A percentile compares a stretch with the other conserved stretches of the same genome.
phyloP scores from a whole-genome alignment of 2,113 vertebrate species.

The Strix aluco region DNA sequence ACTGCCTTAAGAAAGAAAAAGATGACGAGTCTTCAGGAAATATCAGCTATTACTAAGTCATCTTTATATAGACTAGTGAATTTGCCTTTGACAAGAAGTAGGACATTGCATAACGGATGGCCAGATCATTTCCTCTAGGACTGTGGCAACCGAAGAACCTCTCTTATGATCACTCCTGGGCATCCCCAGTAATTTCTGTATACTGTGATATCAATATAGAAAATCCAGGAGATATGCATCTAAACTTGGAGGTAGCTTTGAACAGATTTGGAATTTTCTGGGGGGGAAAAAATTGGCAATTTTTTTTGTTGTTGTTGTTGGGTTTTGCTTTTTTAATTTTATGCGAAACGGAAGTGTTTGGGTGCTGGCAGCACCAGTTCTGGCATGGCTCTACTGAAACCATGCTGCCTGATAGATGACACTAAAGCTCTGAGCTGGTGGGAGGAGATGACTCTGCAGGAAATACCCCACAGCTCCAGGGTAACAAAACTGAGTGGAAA shows the following conservation, averaged over 20 bases:
- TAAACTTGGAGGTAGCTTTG: not conserved
- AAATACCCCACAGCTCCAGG: constrained; percentile 42
- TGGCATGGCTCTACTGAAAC: not conserved
- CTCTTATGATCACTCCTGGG: not conserved
- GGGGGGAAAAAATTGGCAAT: not conserved
- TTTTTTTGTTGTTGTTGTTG: not conserved
- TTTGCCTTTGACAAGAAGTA: not conserved
- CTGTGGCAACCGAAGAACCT: not conserved
- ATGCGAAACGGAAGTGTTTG: not conserved
- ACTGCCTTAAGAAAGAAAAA: not conserved
- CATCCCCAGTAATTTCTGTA: not conserved
- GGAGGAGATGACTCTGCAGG: constrained; percentile 39
- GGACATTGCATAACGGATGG: not conserved
- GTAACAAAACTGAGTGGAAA: constrained; percentile 32
- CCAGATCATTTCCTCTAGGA: not conserved
- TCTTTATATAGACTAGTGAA: not conserved
- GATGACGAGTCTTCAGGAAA: not conserved
- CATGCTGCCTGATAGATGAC: not conserved
- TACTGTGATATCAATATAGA: not conserved
- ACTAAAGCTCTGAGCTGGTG: not conserved
- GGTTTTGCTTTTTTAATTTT: not conserved
- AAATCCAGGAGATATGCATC: not conserved
- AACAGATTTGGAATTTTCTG: not conserved
- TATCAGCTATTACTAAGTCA: not conserved
- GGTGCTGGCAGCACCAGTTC: not conserved